Evolutionary conservation across 1,140 invertebrate species (phyloP), one percentile per base, ranked within the genome.

Genomic region (Ptiloglossa arizonensis): DNA sequence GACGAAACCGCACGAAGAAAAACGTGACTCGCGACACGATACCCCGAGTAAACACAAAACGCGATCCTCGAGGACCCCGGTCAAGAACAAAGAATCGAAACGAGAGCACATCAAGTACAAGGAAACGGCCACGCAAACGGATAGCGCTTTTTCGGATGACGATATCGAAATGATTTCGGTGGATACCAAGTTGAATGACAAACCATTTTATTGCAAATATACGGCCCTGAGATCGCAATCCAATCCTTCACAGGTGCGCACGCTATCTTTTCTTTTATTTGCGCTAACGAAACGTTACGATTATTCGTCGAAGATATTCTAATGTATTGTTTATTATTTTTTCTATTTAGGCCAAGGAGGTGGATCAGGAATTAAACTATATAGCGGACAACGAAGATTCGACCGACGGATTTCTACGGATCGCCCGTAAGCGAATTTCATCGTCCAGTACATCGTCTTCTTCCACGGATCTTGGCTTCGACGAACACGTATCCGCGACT

Each of bases 51-150:
- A 52, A 69, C 6, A 11, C 6, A 50, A 50, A 38, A 15, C 22
- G 0, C 0, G 22, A 41, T 22, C 13, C 1, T 50, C 32, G 15
- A 59, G 2, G 22, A 38, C 11, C 0, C 4, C 5, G 1, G n/a
- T 56, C 0, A 27, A 15, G 24, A 9, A 5, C n/a, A n/a, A 29
- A 15, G 17, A 46, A 5, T 35, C 5, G 11, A 41, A 60, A 17
- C 15, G 8, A 2, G 32, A 29, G 4, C 24, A 48, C 13, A 19
- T n/a, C 0, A 50, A 44, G 6, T 70, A 22, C 44, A 52, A 44
- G 19, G 66, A 69, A 15, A 32, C 0, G 11, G 54, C n/a, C 15
- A 77, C 44, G 22, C 56, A 62, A 52, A 62, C 46, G 19, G 46
- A 71, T 11, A 60, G 1, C 24, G 0, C 2, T 0, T 32, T 44